Evolutionary conservation across 2,888 invertebrate genomes (phyloP).

Genomic region (Ophion obscuratus): DNA sequence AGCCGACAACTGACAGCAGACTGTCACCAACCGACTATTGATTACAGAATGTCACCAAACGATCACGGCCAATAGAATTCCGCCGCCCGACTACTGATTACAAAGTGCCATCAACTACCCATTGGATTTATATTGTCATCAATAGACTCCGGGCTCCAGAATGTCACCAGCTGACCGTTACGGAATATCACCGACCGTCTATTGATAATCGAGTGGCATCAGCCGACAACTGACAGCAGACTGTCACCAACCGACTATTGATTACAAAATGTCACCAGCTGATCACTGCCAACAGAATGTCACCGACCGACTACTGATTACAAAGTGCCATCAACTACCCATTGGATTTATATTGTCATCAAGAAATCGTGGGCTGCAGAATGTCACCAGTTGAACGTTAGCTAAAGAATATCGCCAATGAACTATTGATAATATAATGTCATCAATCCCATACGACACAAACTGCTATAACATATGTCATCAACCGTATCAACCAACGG

Average conservation of each 20-base stretch:
- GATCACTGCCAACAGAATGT: not conserved
- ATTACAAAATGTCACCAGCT: not conserved
- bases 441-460: not conserved
- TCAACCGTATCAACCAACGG: slow-evolving; percentile 1
- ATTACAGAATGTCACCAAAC: not conserved
- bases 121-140: not conserved
- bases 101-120: too few species aligned
- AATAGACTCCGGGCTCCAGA: too few species aligned
- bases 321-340: not conserved
- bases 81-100: not conserved
- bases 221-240: not conserved
- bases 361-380: not conserved
- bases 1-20: not conserved
- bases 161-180: not conserved
- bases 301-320: not conserved
- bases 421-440: not conserved
- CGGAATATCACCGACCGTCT: not conserved
- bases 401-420: not conserved
- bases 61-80: too few species aligned
- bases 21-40: not conserved
- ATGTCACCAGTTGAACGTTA: not conserved
- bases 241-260: not conserved
- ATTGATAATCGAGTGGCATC: not conserved
- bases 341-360: not conserved
- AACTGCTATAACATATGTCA: not conserved